phyloP scores from a whole-genome alignment of 2,113 vertebrate species.

The Coryphaenoides rupestris region DNA sequence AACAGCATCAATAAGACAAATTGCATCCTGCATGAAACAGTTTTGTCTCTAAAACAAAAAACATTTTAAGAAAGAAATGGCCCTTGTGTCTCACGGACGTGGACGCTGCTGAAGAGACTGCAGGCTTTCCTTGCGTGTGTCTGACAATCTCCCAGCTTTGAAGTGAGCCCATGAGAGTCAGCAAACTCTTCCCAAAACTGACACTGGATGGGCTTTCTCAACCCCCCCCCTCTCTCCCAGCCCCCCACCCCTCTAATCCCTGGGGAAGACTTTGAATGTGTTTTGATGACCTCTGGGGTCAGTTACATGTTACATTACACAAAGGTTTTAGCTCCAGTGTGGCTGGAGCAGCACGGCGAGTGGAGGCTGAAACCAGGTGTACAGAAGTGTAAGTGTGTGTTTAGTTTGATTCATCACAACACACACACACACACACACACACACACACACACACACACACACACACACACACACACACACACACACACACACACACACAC shows the following conservation, averaged over 20 bases:
- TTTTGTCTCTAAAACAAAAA: too few relatives aligned
- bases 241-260: constrained; percentile 51
- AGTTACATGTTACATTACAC: constrained; percentile 66
- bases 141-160: constrained; percentile 8
- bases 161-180: not conserved
- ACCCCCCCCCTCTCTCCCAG: too few relatives aligned
- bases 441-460: too few relatives aligned
- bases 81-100: too few relatives aligned
- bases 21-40: too few relatives aligned
- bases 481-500: too few relatives aligned
- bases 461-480: too few relatives aligned
- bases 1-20: too few relatives aligned
- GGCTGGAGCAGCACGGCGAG: constrained; percentile 30
- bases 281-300: constrained; percentile 61
- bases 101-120: not conserved
- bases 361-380: constrained; percentile 32
- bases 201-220: constrained; percentile 28
- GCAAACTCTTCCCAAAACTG: constrained; percentile 6
- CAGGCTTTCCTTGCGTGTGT: not conserved
- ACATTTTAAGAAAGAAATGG: too few relatives aligned
- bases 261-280: constrained; percentile 44
- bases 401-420: too few relatives aligned
- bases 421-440: too few relatives aligned
- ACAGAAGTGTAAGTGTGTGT: too few relatives aligned
- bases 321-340: constrained; percentile 50